Percentiles rank a stretch among this genome's conserved stretches.
These are phyloP conservation scores for Galleria mellonella DNA, from an alignment of 1,140 invertebrate species.

Conservation along the genomic window DNA sequence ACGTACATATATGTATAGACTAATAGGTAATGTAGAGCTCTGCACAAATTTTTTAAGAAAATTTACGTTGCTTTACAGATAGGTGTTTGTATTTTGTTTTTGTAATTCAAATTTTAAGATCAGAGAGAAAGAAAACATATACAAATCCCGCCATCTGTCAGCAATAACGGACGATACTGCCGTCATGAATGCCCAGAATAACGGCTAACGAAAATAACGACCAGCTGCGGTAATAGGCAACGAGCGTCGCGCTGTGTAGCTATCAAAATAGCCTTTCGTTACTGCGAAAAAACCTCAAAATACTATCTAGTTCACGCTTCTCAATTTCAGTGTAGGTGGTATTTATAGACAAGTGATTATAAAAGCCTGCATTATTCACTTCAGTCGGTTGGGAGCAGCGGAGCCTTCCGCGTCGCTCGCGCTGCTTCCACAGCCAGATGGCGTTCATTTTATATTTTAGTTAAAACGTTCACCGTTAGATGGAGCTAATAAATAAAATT, in stretches of 20 bases:
- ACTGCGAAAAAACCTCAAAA: conserved; percentile 2
- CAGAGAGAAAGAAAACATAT: no score
- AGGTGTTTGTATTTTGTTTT: no score
- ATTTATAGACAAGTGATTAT: conserved; percentile 32
- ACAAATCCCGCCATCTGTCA: conserved; percentile 33
- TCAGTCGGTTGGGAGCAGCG: conserved; percentile 38
- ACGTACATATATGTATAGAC: no score
- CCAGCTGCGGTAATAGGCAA: no score
- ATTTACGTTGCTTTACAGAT: no score
- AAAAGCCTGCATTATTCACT: conserved; percentile 38
- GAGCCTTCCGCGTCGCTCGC: conserved; percentile 37
- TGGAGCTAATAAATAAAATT: not conserved
- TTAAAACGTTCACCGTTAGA: not conserved
- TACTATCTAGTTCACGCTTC: conserved; percentile 6
- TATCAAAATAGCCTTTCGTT: conserved; percentile 38
- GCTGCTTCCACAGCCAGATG: conserved; percentile 30
- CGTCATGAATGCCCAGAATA: conserved; percentile 19
- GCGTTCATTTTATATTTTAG: conserved; percentile 13
- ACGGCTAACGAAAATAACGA: conserved; percentile 21
- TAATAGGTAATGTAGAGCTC: no score
- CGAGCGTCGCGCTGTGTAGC: conserved; percentile 21
- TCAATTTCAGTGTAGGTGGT: conserved; percentile 33
- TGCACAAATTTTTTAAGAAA: no score
- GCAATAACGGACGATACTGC: conserved; percentile 7
- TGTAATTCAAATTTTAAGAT: no score